Base-by-base conservation (phyloP, 2,797 vertebrate genomes). In the Neosalanx taihuensis region DNA sequence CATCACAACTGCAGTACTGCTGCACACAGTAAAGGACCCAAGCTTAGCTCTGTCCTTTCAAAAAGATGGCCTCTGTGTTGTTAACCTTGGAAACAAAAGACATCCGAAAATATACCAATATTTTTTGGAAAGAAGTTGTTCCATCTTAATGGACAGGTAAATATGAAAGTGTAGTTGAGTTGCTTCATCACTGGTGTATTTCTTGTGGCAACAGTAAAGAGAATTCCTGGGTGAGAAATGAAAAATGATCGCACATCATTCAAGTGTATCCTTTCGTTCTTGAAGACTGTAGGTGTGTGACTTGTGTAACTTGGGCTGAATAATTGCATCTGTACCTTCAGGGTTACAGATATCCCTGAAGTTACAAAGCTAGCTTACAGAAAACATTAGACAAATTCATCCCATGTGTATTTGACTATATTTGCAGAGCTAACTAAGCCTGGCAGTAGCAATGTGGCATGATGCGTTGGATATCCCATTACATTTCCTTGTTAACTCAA, bases 401-500 rank as follows among this genome's bases (percentile, higher is more conserved):
- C 49, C 57, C 62, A 35, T 65, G 73, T 71, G 73, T 64, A 65
- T 61, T 70, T 37, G n/a, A 35, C 30, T 49, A 60, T 18, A 60
- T 58, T 35, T 17, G 73, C 56, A 53, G 30, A 64, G 57, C 51
- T 56, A 68, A 58, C 71, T 23, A 58, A 63, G 13, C 13, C 49
- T 71, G 30, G 64, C 70, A 60, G 64, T n/a, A 17, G 58, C 60
- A 46, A 17, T 35, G 30, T 33, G 41, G 37, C 12, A 31, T 17
- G 4, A 18, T 63, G n/a, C n/a, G 31, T 69, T 17, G 20, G 15
- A 58, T 31, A 66, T 12, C 37, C 37, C n/a, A n/a, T 49, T 49
- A 33, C 18, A 64, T 72, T 59, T 59, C 20, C 63, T 68, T 57
- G 65, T 72, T 66, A 64, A 70, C 58, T 76, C 56, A 69, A 46